These are phyloP conservation scores for Nansenia antarctica DNA, from an alignment of 2,113 vertebrate species.

Conservation along the genomic window DNA sequence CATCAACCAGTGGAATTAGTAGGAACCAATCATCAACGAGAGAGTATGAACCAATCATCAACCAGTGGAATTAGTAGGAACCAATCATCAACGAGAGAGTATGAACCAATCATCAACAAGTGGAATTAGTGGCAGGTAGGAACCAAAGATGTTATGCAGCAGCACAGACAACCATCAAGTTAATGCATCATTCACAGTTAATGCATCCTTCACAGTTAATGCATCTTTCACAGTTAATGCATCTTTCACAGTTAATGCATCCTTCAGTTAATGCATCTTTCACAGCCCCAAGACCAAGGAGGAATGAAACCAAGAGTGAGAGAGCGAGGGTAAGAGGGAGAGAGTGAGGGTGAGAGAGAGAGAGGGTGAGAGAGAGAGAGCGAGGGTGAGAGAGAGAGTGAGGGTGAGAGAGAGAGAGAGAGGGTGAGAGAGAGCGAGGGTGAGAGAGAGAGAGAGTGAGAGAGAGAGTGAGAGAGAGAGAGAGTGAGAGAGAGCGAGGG, in stretches of 20 bases:
- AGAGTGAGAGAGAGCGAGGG: not conserved
- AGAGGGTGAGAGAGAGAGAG: not conserved
- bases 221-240: not conserved
- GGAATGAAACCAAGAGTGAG: not conserved
- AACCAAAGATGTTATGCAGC: not conserved
- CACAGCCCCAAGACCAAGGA: not conserved
- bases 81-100: too few relatives aligned
- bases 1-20: too few relatives aligned
- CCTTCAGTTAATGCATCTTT: not conserved
- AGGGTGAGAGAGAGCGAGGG: conserved; percentile 12
- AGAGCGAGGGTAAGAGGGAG: conserved; percentile 16
- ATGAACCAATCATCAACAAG: too few relatives aligned
- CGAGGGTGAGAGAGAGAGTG: conserved; percentile 16
- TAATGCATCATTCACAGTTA: too few relatives aligned
- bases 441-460: not conserved
- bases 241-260: too few relatives aligned
- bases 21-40: too few relatives aligned
- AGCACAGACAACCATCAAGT: not conserved
- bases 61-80: too few relatives aligned
- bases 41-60: too few relatives aligned
- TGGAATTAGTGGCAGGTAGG: not conserved
- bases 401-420: not conserved
- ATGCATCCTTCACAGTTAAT: not conserved
- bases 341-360: not conserved
- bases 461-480: conserved; percentile 15